Evolutionary conservation across 2,888 invertebrate species (phyloP), one percentile per base, ranked within the genome.

Genomic region (Gisinianus flammeolus): DNA sequence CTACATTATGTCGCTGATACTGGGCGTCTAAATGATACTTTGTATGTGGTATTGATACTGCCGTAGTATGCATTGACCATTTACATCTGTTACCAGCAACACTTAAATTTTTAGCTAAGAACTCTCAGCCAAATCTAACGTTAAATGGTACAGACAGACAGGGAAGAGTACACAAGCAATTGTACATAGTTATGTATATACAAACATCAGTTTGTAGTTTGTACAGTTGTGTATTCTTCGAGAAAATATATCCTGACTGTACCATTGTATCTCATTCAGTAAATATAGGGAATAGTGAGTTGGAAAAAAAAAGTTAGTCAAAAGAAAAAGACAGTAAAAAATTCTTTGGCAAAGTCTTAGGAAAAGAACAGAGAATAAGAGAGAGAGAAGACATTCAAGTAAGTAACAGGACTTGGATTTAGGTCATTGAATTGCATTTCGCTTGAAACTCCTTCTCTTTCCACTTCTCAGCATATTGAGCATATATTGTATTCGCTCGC

Each of bases 341-440:
- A 74, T 74, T 74, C 74, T 74, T 74, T 74, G 74, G 74, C 74
- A 74, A 74, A 64, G 62, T 73, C 56, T 30, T 58, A 24, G 58
- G 64, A 28, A 62, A 28, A 67, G n/a, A 33, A 66, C 6, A 22
- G 72, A 52, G 54, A 28, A 44, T 8, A 72, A 72, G 72, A 54
- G 31, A 56, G 22, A 75, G 58, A 68, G 35, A 74, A 64, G 74
- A 64, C 52, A 74, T 66, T 66, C 52, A 64, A 74, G 74, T 64
- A 56, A 73, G 80, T 84, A 84, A 84, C 84, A 84, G 84, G 83
- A 84, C 83, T 82, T 81, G 82, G 79, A 84, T 84, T 82, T 84
- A 84, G 84, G 84, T 83, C 84, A 81, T 76, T 80, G 82, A 78
- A 71, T 77, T 44, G 26, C 77, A 62, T 62, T 73, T 73, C 54